These are phyloP conservation scores for Drosophila kuntzei DNA, from an alignment of 2,888 invertebrate genomes.

Conservation along the genomic window DNA sequence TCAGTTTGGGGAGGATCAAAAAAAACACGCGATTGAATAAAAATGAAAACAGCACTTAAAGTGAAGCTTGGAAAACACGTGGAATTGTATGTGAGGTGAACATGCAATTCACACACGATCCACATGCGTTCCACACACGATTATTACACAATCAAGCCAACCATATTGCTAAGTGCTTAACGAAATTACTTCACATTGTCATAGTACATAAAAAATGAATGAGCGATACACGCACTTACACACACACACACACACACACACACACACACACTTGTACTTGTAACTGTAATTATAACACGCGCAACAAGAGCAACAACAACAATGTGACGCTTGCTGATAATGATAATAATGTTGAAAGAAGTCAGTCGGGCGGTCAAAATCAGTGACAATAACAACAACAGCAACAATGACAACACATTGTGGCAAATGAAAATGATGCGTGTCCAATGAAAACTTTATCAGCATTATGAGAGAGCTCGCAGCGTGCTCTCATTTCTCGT, in stretches of 20 bases:
- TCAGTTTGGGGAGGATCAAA: not conserved
- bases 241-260: conserved; percentile 13
- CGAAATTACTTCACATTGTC: conserved; percentile 14
- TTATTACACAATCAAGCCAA: conserved; percentile 35
- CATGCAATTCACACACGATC: conserved; percentile 4
- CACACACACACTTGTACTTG: conserved; percentile 44
- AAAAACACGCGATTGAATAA: not conserved
- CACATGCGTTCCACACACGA: conserved; percentile 23
- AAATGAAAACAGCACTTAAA: not conserved
- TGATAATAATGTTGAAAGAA: conserved; percentile 33
- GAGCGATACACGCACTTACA: conserved; percentile 12
- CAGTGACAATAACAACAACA: conserved; percentile 25
- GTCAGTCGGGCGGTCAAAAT: conserved; percentile 13
- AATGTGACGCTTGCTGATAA: conserved; percentile 38
- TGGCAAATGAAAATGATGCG: conserved; percentile 61
- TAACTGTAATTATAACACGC: conserved; percentile 55
- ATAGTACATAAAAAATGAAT: conserved; percentile 9
- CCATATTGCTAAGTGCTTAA: conserved; percentile 30
- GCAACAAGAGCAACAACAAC: conserved; percentile 18
- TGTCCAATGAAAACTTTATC: conserved; percentile 66
- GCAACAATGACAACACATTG: conserved; percentile 39
- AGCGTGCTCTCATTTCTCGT: conserved; percentile 50
- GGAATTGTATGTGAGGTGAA: not conserved
- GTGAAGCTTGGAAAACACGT: conserved; percentile 5
- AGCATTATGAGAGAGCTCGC: conserved; percentile 40